These are phyloP conservation scores for Trimorus sp. DNA, from an alignment of 2,888 invertebrate species.

Conservation along the genomic window DNA sequence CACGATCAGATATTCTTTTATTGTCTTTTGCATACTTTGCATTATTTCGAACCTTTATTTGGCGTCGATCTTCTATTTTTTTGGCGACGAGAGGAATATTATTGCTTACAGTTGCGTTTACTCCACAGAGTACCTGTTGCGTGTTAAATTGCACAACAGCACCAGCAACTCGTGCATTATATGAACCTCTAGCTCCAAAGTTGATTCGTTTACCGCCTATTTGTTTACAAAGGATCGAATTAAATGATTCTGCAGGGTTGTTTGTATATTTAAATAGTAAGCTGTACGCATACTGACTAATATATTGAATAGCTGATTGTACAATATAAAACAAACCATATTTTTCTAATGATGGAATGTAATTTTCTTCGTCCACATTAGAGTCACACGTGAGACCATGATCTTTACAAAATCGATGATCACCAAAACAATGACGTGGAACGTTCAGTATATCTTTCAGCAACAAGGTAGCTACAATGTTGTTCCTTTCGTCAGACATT, in stretches of 20 bases:
- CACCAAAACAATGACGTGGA: slow-evolving; percentile 30
- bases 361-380: slow-evolving; percentile 7
- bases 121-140: slow-evolving; percentile 30
- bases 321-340: slow-evolving; percentile 17
- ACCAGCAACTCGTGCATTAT: slow-evolving; percentile 33
- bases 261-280: slow-evolving; percentile 25
- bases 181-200: slow-evolving; percentile 34
- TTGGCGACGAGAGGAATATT: slow-evolving; percentile 15
- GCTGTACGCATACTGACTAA: slow-evolving; percentile 19
- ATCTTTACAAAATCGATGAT: slow-evolving; percentile 17
- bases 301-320: slow-evolving; percentile 3
- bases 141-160: slow-evolving; percentile 54
- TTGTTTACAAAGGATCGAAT: slow-evolving; percentile 38
- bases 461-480: slow-evolving; percentile 8
- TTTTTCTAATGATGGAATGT: slow-evolving; percentile 14
- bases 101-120: slow-evolving; percentile 12
- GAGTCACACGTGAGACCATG: slow-evolving; percentile 6
- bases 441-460: slow-evolving; percentile 29
- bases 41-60: slow-evolving; percentile 15
- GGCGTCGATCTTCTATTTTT: slow-evolving; percentile 40
- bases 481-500: not conserved
- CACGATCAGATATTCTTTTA: not conserved
- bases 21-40: slow-evolving; percentile 4
- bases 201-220: slow-evolving; percentile 47
- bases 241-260: slow-evolving; percentile 49